Conservation (phyloP, 2,797 vertebrate species). For the Spinibarbus caldwelli region DNA sequence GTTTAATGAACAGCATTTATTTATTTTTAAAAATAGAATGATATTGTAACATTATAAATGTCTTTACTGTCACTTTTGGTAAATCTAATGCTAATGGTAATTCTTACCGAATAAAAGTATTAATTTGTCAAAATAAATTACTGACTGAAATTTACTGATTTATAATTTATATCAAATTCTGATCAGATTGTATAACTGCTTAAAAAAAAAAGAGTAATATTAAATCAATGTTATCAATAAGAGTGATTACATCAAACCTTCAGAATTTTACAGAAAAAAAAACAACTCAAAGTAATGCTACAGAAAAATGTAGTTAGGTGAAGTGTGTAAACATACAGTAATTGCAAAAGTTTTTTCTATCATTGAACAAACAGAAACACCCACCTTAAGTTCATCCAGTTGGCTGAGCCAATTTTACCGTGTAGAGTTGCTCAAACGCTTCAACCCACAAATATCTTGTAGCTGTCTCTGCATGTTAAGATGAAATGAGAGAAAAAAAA, state of each 20-base stretch:
- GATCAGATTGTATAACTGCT: not conserved
- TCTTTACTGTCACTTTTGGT: not conserved
- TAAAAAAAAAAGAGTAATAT: not conserved
- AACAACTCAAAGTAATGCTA: not conserved
- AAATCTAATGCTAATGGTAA: not conserved
- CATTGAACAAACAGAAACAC: not conserved
- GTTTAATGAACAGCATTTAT: not conserved
- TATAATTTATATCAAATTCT: not conserved
- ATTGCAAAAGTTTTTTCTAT: not conserved
- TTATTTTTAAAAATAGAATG: not conserved
- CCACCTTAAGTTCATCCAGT: not conserved
- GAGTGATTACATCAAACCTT: not conserved
- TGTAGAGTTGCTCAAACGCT: not conserved
- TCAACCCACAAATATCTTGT: not conserved
- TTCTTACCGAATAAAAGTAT: not conserved
- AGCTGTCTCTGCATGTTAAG: not conserved
- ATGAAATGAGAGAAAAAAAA: not conserved
- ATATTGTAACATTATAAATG: not conserved
- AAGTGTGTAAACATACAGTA: not conserved
- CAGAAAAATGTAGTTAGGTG: not conserved
- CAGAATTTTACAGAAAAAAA: not conserved
- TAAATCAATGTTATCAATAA: not conserved
- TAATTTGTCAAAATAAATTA: not conserved
- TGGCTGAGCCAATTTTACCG: not conserved
- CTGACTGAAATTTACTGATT: not conserved